phyloP scores from a whole-genome alignment of 2,888 invertebrate species.

The Unio delphinus region DNA sequence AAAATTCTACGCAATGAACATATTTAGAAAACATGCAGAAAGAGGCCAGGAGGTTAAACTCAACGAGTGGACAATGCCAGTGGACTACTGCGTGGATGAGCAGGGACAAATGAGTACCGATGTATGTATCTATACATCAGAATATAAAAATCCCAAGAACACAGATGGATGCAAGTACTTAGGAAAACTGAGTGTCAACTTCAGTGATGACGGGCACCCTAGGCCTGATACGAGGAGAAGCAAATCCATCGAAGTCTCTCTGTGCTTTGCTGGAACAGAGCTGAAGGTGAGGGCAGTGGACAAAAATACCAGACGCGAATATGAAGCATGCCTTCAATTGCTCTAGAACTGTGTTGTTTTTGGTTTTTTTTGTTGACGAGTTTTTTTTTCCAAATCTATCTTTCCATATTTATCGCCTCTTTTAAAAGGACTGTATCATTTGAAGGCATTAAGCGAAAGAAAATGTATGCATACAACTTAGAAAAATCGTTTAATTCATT shows the following conservation, averaged over 20 bases:
- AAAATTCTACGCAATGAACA: conserved; percentile 12
- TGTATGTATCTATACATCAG: conserved; percentile 16
- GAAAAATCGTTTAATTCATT: no score
- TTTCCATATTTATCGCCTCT: no score
- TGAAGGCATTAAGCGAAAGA: no score
- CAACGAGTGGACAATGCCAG: conserved; percentile 18
- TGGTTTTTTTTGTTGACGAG: no score
- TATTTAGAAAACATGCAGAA: conserved; percentile 20
- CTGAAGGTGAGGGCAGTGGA: conserved; percentile 15
- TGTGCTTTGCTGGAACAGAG: conserved; percentile 27
- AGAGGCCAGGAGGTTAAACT: conserved; percentile 20
- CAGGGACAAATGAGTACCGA: conserved; percentile 8
- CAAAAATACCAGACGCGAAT: conserved; percentile 10
- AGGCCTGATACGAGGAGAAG: neutral
- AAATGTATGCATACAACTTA: no score
- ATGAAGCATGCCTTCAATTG: conserved; percentile 6
- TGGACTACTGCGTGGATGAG: conserved; percentile 20
- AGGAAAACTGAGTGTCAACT: conserved; percentile 18
- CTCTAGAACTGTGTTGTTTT: no score
- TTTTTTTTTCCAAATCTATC: no score
- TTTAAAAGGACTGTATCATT: no score
- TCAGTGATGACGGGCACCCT: conserved; percentile 1
- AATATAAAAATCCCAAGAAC: conserved; percentile 18
- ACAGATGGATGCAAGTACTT: conserved; percentile 15
- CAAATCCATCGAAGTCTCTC: conserved; percentile 16